Percentiles rank a stretch among this genome's conserved stretches.
phyloP scores from a whole-genome alignment of 1,140 invertebrate genomes.

The Plectrocnemia conspersa region DNA sequence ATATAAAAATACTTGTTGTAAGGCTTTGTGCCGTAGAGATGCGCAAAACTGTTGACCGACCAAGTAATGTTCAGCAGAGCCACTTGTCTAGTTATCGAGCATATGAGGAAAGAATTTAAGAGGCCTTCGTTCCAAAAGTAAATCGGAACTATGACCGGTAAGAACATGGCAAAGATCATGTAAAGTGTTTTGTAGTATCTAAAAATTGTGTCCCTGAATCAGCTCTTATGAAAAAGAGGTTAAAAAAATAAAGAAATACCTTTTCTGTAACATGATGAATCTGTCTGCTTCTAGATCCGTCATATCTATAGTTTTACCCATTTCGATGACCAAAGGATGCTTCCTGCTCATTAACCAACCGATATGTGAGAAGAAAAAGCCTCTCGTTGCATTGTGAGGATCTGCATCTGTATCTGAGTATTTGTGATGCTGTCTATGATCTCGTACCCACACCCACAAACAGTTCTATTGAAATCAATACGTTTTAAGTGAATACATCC shows the following conservation, averaged over 20 bases:
- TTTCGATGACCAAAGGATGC: constrained; percentile 60
- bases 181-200: constrained; percentile 68
- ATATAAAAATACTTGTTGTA: constrained; percentile 42
- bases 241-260: constrained; percentile 41
- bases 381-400: constrained; percentile 60
- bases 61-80: constrained; percentile 73
- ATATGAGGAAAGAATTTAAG: constrained; percentile 51
- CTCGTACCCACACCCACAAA: constrained; percentile 44
- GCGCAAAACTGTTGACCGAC: constrained; percentile 73
- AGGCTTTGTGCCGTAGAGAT: constrained; percentile 47
- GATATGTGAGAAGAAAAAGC: constrained; percentile 66
- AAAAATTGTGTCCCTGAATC: constrained; percentile 35
- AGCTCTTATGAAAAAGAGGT: constrained; percentile 4
- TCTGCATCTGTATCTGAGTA: constrained; percentile 60
- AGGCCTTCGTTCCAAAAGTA: constrained; percentile 66
- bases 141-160: constrained; percentile 68
- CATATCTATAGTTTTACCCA: constrained; percentile 60
- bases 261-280: constrained; percentile 68
- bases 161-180: constrained; percentile 57
- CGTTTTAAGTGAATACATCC: no score
- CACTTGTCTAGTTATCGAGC: constrained; percentile 65
- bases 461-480: constrained; percentile 40
- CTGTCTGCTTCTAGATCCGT: constrained; percentile 66
- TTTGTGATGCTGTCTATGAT: constrained; percentile 63
- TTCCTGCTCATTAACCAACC: constrained; percentile 63